Conservation (phyloP, 1,140 invertebrate species). For the Diabrotica virgifera region DNA sequence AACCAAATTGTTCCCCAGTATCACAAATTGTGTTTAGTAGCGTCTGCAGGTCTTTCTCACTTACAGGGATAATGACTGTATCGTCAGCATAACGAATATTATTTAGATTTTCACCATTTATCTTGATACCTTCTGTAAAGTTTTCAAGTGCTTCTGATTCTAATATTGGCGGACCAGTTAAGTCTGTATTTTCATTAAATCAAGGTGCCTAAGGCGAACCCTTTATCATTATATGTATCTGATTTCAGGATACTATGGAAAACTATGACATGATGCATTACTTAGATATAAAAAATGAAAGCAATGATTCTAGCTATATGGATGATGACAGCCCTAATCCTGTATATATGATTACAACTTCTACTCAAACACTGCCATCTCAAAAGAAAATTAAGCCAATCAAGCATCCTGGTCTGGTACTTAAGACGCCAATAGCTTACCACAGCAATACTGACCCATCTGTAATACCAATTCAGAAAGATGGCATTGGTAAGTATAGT, state of each 20-base stretch:
- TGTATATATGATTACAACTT: conserved; percentile 54
- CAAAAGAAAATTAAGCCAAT: conserved; percentile 70
- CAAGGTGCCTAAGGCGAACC: too few relatives aligned
- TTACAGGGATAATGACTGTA: too few relatives aligned
- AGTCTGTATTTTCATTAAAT: too few relatives aligned
- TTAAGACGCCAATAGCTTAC: conserved; percentile 78
- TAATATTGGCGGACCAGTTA: too few relatives aligned
- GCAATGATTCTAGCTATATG: conserved; percentile 46
- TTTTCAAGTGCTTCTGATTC: too few relatives aligned
- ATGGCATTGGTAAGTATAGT: conserved; percentile 76
- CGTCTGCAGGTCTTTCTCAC: too few relatives aligned
- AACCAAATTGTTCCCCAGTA: too few relatives aligned
- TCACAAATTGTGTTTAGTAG: too few relatives aligned
- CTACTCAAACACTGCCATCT: conserved; percentile 56
- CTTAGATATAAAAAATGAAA: conserved; percentile 45
- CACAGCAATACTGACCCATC: conserved; percentile 74
- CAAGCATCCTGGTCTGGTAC: conserved; percentile 69
- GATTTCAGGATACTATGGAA: conserved; percentile 40
- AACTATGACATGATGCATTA: conserved; percentile 45
- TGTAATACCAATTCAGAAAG: conserved; percentile 75
- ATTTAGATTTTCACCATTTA: too few relatives aligned
- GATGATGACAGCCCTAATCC: conserved; percentile 45
- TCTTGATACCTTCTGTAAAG: too few relatives aligned
- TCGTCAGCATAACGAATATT: too few relatives aligned
- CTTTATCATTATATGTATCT: background rate